Conservation (phyloP, 2,888 invertebrate genomes). For the Oxystoma pomonae region DNA sequence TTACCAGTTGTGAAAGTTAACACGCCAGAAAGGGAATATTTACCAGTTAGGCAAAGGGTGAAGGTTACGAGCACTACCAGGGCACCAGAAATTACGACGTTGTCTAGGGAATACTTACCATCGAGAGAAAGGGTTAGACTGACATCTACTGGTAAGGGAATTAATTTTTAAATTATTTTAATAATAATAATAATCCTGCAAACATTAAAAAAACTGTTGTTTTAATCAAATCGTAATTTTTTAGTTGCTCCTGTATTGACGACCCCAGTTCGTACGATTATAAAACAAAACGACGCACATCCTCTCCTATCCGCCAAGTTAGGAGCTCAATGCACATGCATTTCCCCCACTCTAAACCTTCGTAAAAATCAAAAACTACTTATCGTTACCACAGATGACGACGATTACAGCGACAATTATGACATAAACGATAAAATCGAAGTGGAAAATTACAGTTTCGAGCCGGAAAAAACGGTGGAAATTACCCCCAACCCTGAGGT, state of each 20-base stretch:
- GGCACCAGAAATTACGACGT: slow-evolving; percentile 27
- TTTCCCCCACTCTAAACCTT: slow-evolving; percentile 54
- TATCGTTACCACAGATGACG: slow-evolving; percentile 32
- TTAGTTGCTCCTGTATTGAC: neutral
- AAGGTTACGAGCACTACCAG: slow-evolving; percentile 11
- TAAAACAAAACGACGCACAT: slow-evolving; percentile 68
- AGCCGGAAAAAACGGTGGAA: slow-evolving; percentile 33
- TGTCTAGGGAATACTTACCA: slow-evolving; percentile 35
- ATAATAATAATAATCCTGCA: slow-evolving; percentile 41
- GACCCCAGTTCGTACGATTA: slow-evolving; percentile 47
- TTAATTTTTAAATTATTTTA: no score
- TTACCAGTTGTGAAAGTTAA: slow-evolving; percentile 15
- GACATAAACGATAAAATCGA: slow-evolving; percentile 36
- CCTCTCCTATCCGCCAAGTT: slow-evolving; percentile 66
- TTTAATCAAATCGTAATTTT: neutral
- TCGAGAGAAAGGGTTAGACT: slow-evolving; percentile 24
- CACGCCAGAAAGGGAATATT: slow-evolving; percentile 14
- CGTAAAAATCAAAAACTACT: slow-evolving; percentile 44
- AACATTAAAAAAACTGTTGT: slow-evolving; percentile 30
- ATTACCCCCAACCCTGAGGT: slow-evolving; percentile 35
- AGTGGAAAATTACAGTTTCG: slow-evolving; percentile 36
- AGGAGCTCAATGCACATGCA: slow-evolving; percentile 70
- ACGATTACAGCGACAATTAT: slow-evolving; percentile 28
- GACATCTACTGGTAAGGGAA: slow-evolving; percentile 23
- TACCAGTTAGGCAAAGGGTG: slow-evolving; percentile 15